Evolutionary conservation across 1,140 invertebrate species (phyloP).

Genomic region (Sminthurinus signatus): DNA sequence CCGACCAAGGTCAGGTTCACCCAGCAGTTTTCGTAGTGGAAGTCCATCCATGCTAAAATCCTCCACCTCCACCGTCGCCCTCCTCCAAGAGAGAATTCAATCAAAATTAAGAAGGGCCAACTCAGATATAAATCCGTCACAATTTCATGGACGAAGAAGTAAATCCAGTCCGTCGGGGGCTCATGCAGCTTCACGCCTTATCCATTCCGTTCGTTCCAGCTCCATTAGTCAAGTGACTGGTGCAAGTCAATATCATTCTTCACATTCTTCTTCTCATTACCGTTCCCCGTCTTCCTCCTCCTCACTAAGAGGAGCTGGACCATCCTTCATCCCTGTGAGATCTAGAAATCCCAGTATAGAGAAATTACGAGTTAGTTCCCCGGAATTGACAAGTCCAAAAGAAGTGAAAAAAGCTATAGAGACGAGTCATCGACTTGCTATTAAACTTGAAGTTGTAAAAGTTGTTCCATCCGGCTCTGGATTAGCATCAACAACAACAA

Average conservation of each 20-base stretch:
- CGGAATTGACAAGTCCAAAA: slow-evolving; percentile 53
- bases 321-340: slow-evolving; percentile 27
- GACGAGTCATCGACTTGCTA: slow-evolving; percentile 40
- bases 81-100: slow-evolving; percentile 33
- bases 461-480: slow-evolving; percentile 14
- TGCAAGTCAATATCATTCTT: no score
- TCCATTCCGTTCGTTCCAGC: slow-evolving; percentile 4
- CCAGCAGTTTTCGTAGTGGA: slow-evolving; percentile 24
- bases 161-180: not conserved
- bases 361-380: slow-evolving; percentile 29
- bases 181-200: not conserved
- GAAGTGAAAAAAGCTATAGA: slow-evolving; percentile 55
- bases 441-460: slow-evolving; percentile 40
- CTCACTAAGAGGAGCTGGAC: not conserved
- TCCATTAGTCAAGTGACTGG: slow-evolving; percentile 4
- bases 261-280: no score
- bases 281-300: not conserved
- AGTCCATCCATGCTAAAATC: slow-evolving; percentile 24
- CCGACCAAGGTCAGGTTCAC: slow-evolving; percentile 19
- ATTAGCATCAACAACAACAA: no score
- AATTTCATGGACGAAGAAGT: not conserved
- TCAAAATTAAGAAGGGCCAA: slow-evolving; percentile 24
- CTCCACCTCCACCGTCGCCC: slow-evolving; percentile 19
- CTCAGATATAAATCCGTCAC: slow-evolving; percentile 23
- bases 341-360: slow-evolving; percentile 29